Conservation (phyloP, 1,140 invertebrate genomes). For the Nilaparvata lugens region DNA sequence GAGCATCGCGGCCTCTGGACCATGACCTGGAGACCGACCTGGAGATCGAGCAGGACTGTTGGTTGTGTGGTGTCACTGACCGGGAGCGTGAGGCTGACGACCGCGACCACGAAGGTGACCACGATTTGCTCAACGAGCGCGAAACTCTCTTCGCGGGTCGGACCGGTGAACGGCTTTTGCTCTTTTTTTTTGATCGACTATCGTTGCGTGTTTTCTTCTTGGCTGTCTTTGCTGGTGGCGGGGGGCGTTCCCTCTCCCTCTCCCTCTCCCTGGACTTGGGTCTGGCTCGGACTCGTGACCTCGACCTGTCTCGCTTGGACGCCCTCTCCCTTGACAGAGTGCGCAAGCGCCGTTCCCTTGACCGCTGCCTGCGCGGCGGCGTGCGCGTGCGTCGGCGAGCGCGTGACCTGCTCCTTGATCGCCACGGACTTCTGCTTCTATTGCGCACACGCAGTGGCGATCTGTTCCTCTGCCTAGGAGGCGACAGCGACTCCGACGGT, state of each 20-base stretch:
- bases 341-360: slow-evolving; percentile 17
- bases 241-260: too few species aligned
- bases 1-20: background rate
- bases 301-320: slow-evolving; percentile 22
- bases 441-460: slow-evolving; percentile 29
- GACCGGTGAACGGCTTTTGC: slow-evolving; percentile 31
- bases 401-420: slow-evolving; percentile 24
- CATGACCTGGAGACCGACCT: slow-evolving; percentile 9
- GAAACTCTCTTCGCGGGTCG: background rate
- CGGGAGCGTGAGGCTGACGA: slow-evolving; percentile 27
- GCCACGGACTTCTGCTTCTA: slow-evolving; percentile 26
- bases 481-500: slow-evolving; percentile 23
- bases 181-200: slow-evolving; percentile 26
- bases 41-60: slow-evolving; percentile 4
- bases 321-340: slow-evolving; percentile 13
- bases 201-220: slow-evolving; percentile 36
- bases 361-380: slow-evolving; percentile 13
- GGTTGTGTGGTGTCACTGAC: background rate
- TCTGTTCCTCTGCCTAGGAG: slow-evolving; percentile 30
- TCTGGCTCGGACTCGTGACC: slow-evolving; percentile 16
- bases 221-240: slow-evolving; percentile 33
- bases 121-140: slow-evolving; percentile 13
- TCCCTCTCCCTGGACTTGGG: slow-evolving; percentile 33
- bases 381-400: slow-evolving; percentile 18
- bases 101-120: slow-evolving; percentile 35